Conservation (phyloP, 2,797 vertebrate genomes). For the Helostoma temminkii region DNA sequence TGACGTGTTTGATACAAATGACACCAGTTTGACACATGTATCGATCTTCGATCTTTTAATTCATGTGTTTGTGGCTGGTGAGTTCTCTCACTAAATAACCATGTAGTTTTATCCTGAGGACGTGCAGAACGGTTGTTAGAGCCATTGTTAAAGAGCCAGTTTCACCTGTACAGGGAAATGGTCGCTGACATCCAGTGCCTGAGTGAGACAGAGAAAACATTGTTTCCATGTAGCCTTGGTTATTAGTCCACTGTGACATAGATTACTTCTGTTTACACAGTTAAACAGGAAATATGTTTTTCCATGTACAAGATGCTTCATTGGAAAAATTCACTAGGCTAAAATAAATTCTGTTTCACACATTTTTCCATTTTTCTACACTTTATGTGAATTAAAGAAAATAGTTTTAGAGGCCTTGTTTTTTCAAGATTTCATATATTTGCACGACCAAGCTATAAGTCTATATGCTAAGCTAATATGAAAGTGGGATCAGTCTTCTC, state of each 20-base stretch:
- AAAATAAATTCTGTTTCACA: too few relatives aligned
- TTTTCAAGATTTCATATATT: too few relatives aligned
- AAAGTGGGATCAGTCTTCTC: too few relatives aligned
- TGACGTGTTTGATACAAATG: too few relatives aligned
- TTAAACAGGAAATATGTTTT: neutral
- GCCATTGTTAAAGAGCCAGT: conserved; percentile 43
- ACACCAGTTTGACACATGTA: conserved; percentile 10
- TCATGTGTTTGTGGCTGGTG: neutral
- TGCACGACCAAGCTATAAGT: too few relatives aligned
- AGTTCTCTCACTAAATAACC: neutral
- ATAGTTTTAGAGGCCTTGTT: too few relatives aligned
- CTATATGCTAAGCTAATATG: too few relatives aligned
- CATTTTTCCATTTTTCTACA: too few relatives aligned
- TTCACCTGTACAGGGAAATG: conserved; percentile 92
- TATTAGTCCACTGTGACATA: neutral
- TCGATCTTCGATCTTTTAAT: conserved; percentile 18
- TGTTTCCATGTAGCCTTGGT: neutral
- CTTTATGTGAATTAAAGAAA: too few relatives aligned
- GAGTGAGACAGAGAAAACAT: neutral
- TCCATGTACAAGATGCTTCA: too few relatives aligned
- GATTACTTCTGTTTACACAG: neutral
- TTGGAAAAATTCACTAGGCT: too few relatives aligned
- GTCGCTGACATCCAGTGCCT: conserved; percentile 92
- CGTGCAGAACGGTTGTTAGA: neutral
- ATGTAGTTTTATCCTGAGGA: neutral